phyloP scores from a whole-genome alignment of 2,113 vertebrate genomes.

The Takifugu flavidus region DNA sequence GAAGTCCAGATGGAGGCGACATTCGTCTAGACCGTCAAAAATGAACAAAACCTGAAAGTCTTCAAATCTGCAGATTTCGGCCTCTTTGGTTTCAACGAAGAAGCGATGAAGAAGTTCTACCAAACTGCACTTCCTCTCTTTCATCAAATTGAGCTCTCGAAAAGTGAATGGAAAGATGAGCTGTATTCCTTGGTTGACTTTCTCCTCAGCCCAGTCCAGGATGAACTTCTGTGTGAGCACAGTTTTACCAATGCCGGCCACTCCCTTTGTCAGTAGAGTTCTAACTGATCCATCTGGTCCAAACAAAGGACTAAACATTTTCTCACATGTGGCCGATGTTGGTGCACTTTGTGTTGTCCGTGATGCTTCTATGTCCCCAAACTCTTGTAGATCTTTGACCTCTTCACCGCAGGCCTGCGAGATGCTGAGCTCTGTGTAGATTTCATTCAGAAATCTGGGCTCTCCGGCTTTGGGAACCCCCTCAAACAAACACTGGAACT shows the following conservation, averaged over 20 bases:
- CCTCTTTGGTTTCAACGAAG: constrained; percentile 26
- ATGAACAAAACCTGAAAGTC: constrained; percentile 22
- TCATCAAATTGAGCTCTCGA: constrained; percentile 20
- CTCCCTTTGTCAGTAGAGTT: constrained; percentile 35
- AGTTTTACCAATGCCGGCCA: constrained; percentile 29
- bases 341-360: neutral
- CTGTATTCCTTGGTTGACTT: constrained; percentile 3
- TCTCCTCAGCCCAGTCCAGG: constrained; percentile 29
- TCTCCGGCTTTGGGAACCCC: constrained; percentile 13
- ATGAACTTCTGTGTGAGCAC: constrained; percentile 22
- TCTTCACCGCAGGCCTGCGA: constrained; percentile 20
- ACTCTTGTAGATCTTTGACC: constrained; percentile 22
- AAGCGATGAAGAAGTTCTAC: constrained; percentile 17
- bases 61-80: constrained; percentile 12
- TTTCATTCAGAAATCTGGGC: constrained; percentile 22
- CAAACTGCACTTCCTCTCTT: constrained; percentile 10
- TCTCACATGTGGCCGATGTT: constrained; percentile 3
- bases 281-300: constrained; percentile 9
- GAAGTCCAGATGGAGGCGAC: constrained; percentile 29
- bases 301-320: constrained; percentile 10
- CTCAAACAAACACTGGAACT: constrained; percentile 30
- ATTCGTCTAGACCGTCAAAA: constrained; percentile 30
- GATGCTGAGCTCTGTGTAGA: constrained; percentile 48
- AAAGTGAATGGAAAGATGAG: constrained; percentile 27
- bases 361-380: constrained; percentile 18